Percentiles rank a stretch among this genome's conserved stretches.
These are phyloP conservation scores for Melikaiella ostensackeni DNA, from an alignment of 2,888 invertebrate species.

Conservation along the genomic window DNA sequence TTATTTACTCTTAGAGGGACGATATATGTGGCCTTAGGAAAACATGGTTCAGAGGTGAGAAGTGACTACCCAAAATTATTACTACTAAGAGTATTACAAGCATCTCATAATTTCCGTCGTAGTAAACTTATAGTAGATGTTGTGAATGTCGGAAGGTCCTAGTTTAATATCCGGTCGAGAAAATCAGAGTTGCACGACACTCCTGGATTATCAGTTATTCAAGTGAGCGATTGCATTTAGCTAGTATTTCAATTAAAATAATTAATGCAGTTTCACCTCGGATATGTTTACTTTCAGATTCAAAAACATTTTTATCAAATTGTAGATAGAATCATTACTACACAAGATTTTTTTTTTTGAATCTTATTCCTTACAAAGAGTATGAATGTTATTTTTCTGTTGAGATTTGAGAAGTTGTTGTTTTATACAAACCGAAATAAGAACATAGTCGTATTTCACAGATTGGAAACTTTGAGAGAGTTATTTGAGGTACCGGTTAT, in stretches of 20 bases:
- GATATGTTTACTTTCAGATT: no score
- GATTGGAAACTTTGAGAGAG: no score
- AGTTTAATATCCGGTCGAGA: slow-evolving; percentile 35
- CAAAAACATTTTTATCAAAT: no score
- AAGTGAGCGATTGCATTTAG: neutral
- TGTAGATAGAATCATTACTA: no score
- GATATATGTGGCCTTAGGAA: slow-evolving; percentile 7
- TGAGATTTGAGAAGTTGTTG: no score
- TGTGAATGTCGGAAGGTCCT: neutral
- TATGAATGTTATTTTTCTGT: no score
- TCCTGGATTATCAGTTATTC: neutral
- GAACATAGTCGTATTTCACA: no score
- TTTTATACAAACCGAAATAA: no score
- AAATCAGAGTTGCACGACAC: neutral
- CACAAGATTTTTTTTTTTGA: no score
- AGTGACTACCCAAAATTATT: slow-evolving; percentile 18
- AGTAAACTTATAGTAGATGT: slow-evolving; percentile 14
- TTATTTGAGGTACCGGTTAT: no score
- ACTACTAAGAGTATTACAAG: slow-evolving; percentile 4
- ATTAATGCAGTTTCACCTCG: neutral
- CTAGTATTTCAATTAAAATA: neutral
- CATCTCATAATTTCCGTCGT: slow-evolving; percentile 23
- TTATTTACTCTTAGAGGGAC: slow-evolving; percentile 17
- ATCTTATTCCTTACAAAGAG: no score
- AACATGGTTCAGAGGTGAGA: neutral